Evolutionary conservation across 35 echinoderm and acorn worm species (phyloP), one percentile per base, ranked within the genome.

Genomic region (Anneissia japonica): DNA sequence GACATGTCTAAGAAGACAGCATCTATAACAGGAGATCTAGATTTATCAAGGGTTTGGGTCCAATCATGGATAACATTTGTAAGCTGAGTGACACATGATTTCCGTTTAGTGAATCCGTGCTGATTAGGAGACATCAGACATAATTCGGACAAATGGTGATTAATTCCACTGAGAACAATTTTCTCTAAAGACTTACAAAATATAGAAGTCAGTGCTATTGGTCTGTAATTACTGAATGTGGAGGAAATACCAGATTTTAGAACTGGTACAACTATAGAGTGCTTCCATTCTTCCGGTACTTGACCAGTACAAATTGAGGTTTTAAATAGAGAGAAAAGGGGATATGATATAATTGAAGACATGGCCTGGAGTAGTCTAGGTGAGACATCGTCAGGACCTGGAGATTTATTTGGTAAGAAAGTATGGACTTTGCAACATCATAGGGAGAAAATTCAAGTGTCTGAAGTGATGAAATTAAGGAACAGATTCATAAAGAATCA

Each of bases 191-290:
- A 29, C 74, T 91, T 91, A 30, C 83, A 86, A 1, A 86, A 33
- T 26, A 86, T 77, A 9, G 28, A 64, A 72, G 89, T 91, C 3
- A 91, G 83, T n/a, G 84, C 77, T 12, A 92, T 79, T 36, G 85
- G 90, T 26, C 84, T 86, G 37, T 92, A 92, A 80, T 92, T 92
- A 26, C 37, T 81, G 19, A 56, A 7, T 35, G 45, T 41, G 74
- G 37, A 73, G 79, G 28, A n/a, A n/a, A n/a, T 87, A 19, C 80
- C 76, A 26, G 74, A 83, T 39, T 89, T 83, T 26, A 76, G 77
- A 17, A 89, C 32, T 12, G 87, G 80, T 34, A 81, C 84, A 31
- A 89, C n/a, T 28, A 83, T 82, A 16, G 87, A 55, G 26, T 32
- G 17, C 31, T 77, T 89, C 87, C 87, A 89, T 4, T 84, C 35